Conservation (phyloP, 2,797 vertebrate species). For the Sciaenops ocellatus region DNA sequence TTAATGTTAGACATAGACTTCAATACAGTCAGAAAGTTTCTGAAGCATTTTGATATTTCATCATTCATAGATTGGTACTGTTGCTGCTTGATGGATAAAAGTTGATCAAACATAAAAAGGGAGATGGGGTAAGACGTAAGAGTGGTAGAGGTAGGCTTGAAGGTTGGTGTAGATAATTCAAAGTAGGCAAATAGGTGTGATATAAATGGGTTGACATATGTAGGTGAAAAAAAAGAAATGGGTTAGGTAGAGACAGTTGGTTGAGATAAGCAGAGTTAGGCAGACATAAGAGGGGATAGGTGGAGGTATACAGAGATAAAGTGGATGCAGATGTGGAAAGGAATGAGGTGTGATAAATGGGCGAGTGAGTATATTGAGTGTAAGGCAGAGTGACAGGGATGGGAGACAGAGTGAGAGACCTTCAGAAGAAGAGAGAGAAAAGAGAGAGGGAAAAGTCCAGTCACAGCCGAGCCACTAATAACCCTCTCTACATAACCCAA, state of each 20-base stretch:
- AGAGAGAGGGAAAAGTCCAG: constrained; percentile 78
- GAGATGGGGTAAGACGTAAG: background rate
- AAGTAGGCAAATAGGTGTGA: constrained; percentile 16
- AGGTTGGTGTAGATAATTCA: constrained; percentile 9
- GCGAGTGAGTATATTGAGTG: constrained; percentile 60
- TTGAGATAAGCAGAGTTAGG: constrained; percentile 29
- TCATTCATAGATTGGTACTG: background rate
- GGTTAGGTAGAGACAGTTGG: constrained; percentile 35
- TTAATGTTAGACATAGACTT: background rate
- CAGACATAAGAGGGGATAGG: constrained; percentile 51
- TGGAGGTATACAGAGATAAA: constrained; percentile 63
- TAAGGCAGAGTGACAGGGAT: constrained; percentile 66
- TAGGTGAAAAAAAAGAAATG: constrained; percentile 26
- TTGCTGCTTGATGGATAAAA: background rate
- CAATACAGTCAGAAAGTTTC: background rate
- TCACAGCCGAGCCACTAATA: constrained; percentile 89
- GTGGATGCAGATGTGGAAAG: constrained; percentile 68
- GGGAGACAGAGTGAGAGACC: constrained; percentile 68
- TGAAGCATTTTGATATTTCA: background rate
- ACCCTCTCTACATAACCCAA: constrained; percentile 94
- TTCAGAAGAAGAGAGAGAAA: constrained; percentile 56
- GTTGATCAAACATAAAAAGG: too few species aligned
- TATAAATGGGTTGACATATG: constrained; percentile 34
- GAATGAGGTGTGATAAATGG: constrained; percentile 71
- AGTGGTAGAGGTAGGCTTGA: background rate